Conservation (phyloP, 2,797 vertebrate species). For the Bufotes viridis region DNA sequence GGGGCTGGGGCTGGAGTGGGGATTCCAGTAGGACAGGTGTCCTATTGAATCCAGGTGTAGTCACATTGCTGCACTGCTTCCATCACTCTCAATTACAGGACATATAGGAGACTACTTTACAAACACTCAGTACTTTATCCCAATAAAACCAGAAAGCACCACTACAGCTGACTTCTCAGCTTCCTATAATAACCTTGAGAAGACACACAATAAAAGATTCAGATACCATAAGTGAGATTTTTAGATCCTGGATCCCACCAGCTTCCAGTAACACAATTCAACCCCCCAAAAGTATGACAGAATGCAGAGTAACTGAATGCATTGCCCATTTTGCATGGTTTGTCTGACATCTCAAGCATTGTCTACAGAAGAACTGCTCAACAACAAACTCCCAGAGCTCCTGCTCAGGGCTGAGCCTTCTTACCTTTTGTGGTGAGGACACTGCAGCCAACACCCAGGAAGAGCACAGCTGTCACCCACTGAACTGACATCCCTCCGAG, state of each 20-base stretch:
- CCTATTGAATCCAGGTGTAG: background rate
- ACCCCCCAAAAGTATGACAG: constrained; percentile 31
- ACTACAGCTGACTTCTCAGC: background rate
- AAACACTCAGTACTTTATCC: constrained; percentile 13
- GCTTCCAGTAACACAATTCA: background rate
- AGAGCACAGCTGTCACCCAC: constrained; percentile 57
- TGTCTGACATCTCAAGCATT: background rate
- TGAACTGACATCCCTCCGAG: constrained; percentile 53
- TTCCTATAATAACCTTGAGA: background rate
- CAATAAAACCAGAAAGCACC: background rate
- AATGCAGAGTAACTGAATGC: background rate
- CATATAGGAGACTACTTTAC: background rate
- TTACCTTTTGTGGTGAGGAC: constrained; percentile 57
- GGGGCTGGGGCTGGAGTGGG: background rate
- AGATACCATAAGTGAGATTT: background rate
- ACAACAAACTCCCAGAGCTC: constrained; percentile 31
- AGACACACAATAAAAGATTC: background rate
- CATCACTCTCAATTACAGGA: background rate
- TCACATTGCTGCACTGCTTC: background rate
- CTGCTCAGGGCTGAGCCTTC: background rate
- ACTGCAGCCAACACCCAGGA: constrained; percentile 61
- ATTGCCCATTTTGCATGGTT: background rate
- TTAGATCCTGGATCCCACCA: background rate
- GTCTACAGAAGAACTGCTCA: constrained; percentile 8
- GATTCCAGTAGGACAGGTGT: background rate